phyloP scores from a whole-genome alignment of 2,113 vertebrate genomes.

The Entelurus aequoreus region DNA sequence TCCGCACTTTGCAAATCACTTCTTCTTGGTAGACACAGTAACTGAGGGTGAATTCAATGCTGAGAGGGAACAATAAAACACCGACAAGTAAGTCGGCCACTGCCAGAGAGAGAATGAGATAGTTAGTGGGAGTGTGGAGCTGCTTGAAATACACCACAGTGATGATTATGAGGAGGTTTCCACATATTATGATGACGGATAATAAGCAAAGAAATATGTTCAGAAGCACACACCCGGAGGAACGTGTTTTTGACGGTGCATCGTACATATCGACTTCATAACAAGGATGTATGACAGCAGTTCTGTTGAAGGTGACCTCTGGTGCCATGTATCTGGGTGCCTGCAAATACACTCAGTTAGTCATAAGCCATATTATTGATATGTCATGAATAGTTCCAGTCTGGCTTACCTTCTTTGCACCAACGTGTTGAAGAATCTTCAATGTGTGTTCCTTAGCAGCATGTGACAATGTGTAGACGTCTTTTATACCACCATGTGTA shows the following conservation, averaged over 20 bases:
- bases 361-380: too few relatives aligned
- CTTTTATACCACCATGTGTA: too few relatives aligned
- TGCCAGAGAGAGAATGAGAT: not conserved
- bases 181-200: not conserved
- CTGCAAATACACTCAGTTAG: too few relatives aligned
- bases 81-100: not conserved
- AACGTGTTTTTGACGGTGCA: not conserved
- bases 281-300: not conserved
- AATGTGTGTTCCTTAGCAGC: too few relatives aligned
- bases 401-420: too few relatives aligned
- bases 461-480: too few relatives aligned
- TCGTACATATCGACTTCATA: not conserved
- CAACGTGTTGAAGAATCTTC: too few relatives aligned
- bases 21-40: not conserved
- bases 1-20: not conserved
- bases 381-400: too few relatives aligned
- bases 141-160: not conserved
- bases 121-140: not conserved
- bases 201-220: not conserved
- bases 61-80: not conserved
- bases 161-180: not conserved
- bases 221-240: not conserved
- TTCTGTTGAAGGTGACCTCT: too few relatives aligned
- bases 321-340: too few relatives aligned
- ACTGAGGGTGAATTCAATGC: not conserved